Evolutionary conservation across 2,888 invertebrate species (phyloP).

Genomic region (Syrista parreyssii): DNA sequence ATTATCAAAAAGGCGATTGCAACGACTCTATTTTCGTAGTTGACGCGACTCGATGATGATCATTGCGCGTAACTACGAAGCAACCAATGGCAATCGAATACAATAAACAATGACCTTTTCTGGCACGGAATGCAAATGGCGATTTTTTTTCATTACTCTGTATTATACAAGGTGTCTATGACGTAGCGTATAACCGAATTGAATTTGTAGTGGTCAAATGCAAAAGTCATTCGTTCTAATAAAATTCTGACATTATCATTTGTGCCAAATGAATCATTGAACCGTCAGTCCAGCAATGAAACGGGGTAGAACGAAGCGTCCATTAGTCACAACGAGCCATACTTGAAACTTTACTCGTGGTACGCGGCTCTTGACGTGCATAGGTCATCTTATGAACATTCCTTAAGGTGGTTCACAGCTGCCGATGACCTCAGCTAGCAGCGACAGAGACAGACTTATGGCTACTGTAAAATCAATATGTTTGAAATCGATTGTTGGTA

Average conservation of each 20-base stretch:
- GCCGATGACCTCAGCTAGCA: background rate
- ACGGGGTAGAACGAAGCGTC: background rate
- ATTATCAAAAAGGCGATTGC: no score
- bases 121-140: background rate
- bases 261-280: background rate
- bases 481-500: background rate
- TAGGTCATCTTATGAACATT: background rate
- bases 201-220: background rate
- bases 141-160: background rate
- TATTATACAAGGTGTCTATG: background rate
- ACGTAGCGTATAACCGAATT: background rate
- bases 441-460: background rate
- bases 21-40: background rate
- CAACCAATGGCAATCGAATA: background rate
- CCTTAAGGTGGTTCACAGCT: background rate
- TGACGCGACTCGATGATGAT: background rate
- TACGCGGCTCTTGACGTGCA: background rate
- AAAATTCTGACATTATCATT: background rate
- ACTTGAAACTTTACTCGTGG: background rate
- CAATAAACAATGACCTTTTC: background rate
- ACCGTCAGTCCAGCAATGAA: background rate
- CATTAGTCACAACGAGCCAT: background rate
- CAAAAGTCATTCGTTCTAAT: background rate
- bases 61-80: background rate
- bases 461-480: background rate